Base-by-base conservation (phyloP, 2,888 invertebrate species). In the Zygothrica quintamaculata region DNA sequence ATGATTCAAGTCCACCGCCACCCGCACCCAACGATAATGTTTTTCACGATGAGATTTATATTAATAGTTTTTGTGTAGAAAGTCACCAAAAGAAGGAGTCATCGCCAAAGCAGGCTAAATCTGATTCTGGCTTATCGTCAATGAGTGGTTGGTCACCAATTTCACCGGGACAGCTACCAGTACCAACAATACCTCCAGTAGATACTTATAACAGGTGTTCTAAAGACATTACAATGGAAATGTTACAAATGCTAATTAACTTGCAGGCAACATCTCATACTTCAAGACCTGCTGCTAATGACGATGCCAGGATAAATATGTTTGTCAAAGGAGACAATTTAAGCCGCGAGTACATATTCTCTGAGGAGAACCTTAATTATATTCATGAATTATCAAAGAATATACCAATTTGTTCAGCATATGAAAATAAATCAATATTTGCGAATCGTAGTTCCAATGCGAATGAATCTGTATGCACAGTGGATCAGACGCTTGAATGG, bases 91-190 rank as follows among this genome's bases (percentile, higher is more conserved):
- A 53, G 6, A 43, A 64, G 3, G 40, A 44, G 1, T 52, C 58
- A 11, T 84, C 85, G 4, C 84, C 88, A 3, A 87, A 88, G 34
- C 89, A 88, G 52, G 84, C 95, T 0, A 96, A 96, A 90, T 96
- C 96, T 0, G 96, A 97, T 89, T 96, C 96, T 0, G 96, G 96
- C 0, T 91, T 97, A 47, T 96, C 96, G 0, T 96, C 96, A 4
- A 95, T 96, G 94, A 96, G 96, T 87, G 96, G 96, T 3, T 95
- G 96, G 91, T 96, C 96, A 26, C 96, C 96, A 2, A 95, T 95
- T 18, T 96, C 95, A 0, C 95, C 96, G 0, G 22, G n/a, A n/a
- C n/a, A n/a, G n/a, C n/a, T n/a, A n/a, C n/a, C n/a, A n/a, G n/a
- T n/a, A n/a, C n/a, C n/a, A n/a, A n/a, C n/a, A n/a, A n/a, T n/a